Evolutionary conservation across 1,140 invertebrate genomes (phyloP).

Genomic region (Oscheius sp.): DNA sequence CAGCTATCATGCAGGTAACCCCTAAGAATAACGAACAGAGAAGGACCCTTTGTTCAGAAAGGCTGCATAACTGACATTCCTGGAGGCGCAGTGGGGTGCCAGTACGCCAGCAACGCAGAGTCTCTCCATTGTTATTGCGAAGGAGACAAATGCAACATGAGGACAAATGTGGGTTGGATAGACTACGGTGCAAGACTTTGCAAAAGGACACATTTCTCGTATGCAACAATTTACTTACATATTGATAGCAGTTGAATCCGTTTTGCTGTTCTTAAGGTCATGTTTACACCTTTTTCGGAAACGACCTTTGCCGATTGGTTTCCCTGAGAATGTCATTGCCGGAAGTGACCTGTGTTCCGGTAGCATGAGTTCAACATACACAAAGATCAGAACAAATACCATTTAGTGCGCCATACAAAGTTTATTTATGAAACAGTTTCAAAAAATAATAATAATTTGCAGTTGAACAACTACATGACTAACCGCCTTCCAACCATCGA

Average conservation of each 20-base stretch:
- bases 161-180: conserved; percentile 40
- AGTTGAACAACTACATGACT: conserved; percentile 55
- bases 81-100: conserved; percentile 51
- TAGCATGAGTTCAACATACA: conserved; percentile 15
- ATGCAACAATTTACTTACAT: neutral
- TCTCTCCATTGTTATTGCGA: conserved; percentile 59
- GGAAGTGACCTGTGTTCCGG: neutral
- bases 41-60: conserved; percentile 52
- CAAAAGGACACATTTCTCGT: neutral
- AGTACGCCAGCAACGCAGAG: conserved; percentile 58
- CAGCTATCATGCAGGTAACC: conserved; percentile 58
- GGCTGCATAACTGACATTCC: conserved; percentile 55
- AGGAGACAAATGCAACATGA: conserved; percentile 54
- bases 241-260: conserved; percentile 5
- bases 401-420: neutral
- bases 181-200: neutral
- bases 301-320: no score
- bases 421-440: conserved; percentile 4
- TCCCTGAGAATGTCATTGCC: no score
- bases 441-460: conserved; percentile 23
- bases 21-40: conserved; percentile 1
- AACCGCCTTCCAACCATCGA: conserved; percentile 50
- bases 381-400: conserved; percentile 2
- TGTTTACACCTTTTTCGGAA: conserved; percentile 15
- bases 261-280: conserved; percentile 1